Evolutionary conservation across 1,140 invertebrate genomes (phyloP).

Genomic region (Schlechtendalia chinensis): DNA sequence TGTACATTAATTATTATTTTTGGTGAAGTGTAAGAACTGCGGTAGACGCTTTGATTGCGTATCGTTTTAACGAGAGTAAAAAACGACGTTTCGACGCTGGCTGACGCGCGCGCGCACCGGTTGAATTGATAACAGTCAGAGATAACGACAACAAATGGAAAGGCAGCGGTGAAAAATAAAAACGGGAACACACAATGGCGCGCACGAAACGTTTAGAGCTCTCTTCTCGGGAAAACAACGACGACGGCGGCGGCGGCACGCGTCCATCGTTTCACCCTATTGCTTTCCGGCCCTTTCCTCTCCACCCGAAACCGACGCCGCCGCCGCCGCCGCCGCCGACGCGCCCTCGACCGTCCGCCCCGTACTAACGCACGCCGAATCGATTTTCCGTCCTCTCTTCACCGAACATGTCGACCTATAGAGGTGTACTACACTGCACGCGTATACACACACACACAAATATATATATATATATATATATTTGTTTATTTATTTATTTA

Average conservation of each 20-base stretch:
- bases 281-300: not conserved
- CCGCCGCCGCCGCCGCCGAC: not conserved
- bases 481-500: no score
- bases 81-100: not conserved
- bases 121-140: no score
- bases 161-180: conserved; percentile 6
- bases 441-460: no score
- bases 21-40: no score
- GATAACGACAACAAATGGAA: not conserved
- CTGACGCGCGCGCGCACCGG: no score
- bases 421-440: no score
- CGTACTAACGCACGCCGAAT: not conserved
- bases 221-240: not conserved
- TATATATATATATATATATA: no score
- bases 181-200: not conserved
- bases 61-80: no score
- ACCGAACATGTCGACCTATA: conserved; percentile 12
- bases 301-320: not conserved
- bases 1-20: no score
- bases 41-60: no score
- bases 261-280: not conserved
- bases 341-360: not conserved
- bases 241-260: not conserved
- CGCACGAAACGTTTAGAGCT: not conserved
- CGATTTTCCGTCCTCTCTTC: conserved; percentile 39